phyloP scores from a whole-genome alignment of 2,888 invertebrate species.

The Diarsia dahlii region DNA sequence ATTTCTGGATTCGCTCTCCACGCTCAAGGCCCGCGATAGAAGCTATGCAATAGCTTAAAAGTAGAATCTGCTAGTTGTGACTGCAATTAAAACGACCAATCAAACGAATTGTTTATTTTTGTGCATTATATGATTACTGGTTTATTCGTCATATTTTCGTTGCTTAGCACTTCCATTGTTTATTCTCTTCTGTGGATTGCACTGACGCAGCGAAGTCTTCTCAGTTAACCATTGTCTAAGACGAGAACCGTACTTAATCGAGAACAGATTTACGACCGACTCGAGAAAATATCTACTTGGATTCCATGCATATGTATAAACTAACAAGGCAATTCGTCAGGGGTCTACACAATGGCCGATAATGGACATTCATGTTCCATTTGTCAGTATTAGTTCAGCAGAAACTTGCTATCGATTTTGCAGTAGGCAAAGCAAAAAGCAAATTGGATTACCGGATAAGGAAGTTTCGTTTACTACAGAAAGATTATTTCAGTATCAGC shows the following conservation, averaged over 20 bases:
- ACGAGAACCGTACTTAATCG: constrained; percentile 33
- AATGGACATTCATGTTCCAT: constrained; percentile 2
- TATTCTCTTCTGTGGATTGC: not conserved
- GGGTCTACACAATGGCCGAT: constrained; percentile 19
- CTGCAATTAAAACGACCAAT: too few species aligned
- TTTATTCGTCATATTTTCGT: too few species aligned
- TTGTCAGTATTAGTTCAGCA: constrained; percentile 15
- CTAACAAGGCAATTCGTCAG: constrained; percentile 39
- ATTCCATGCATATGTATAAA: constrained; percentile 31
- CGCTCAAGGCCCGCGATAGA: too few species aligned
- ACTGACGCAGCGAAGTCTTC: not conserved
- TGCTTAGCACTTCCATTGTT: too few species aligned
- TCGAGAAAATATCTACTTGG: constrained; percentile 29
- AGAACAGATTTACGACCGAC: constrained; percentile 47
- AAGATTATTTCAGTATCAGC: not conserved
- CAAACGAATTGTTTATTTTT: too few species aligned
- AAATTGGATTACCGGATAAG: constrained; percentile 24
- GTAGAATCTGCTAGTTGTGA: too few species aligned
- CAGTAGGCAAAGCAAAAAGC: not conserved
- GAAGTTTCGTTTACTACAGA: constrained; percentile 1
- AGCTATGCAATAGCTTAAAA: too few species aligned
- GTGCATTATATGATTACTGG: too few species aligned
- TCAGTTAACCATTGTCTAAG: constrained; percentile 5
- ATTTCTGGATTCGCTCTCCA: too few species aligned
- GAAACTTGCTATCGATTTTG: not conserved